phyloP scores from a whole-genome alignment of 2,113 vertebrate species.

The Solenodon paradoxus region DNA sequence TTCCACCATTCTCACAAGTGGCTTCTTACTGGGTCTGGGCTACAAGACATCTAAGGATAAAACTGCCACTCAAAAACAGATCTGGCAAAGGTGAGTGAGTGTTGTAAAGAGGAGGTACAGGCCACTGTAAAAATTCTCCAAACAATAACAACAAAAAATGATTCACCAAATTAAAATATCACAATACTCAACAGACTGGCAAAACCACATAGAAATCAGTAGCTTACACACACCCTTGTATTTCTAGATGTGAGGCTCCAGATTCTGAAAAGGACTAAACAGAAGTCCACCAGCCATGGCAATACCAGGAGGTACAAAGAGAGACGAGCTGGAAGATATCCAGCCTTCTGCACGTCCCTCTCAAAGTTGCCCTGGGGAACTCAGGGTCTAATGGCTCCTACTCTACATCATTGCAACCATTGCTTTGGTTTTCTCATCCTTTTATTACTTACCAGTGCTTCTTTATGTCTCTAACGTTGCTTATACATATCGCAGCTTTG shows the following conservation, averaged over 20 bases:
- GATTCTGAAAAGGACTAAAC: neutral
- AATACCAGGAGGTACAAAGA: neutral
- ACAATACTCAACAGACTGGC: neutral
- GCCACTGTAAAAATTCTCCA: neutral
- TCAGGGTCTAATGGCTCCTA: neutral
- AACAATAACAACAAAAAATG: neutral
- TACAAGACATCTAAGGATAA: neutral
- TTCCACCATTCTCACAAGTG: neutral
- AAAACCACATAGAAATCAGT: neutral
- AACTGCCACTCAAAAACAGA: neutral
- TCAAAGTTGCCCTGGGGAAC: neutral
- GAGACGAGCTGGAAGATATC: neutral
- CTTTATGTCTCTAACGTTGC: neutral
- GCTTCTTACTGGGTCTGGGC: neutral
- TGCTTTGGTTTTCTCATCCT: neutral
- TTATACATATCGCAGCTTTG: neutral
- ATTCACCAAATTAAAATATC: neutral
- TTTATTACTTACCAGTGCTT: neutral
- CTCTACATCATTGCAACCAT: neutral
- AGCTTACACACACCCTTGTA: neutral
- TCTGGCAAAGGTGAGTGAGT: neutral
- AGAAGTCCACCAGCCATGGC: neutral
- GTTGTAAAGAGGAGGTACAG: neutral
- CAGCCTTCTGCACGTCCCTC: neutral
- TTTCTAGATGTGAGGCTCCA: neutral